Percentiles rank a stretch among this genome's conserved stretches.
Evolutionary conservation across 2,113 vertebrate genomes (phyloP).

Genomic region (Lampris incognitus): DNA sequence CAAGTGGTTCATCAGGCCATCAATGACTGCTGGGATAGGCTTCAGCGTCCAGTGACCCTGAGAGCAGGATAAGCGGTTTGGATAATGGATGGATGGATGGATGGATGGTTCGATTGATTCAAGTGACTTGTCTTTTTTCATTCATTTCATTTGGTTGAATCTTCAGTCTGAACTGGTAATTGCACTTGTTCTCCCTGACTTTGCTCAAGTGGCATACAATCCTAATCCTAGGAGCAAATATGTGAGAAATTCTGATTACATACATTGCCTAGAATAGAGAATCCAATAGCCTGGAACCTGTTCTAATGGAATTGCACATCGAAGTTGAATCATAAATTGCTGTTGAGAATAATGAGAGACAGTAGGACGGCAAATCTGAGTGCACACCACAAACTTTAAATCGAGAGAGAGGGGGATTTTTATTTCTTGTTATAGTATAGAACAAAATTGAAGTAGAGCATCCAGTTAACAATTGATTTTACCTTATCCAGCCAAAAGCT

Average conservation of each 20-base stretch:
- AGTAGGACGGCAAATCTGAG: no score
- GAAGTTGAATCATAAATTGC: no score
- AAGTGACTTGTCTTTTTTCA: neutral
- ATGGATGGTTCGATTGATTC: neutral
- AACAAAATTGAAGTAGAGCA: neutral
- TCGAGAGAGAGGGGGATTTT: neutral
- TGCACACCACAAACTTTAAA: no score
- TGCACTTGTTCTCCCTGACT: neutral
- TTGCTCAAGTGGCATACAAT: neutral
- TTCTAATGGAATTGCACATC: neutral
- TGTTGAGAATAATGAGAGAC: no score
- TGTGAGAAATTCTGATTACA: neutral
- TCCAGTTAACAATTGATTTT: neutral
- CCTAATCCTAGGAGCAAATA: neutral
- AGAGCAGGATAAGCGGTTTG: no score
- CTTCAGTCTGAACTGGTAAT: neutral
- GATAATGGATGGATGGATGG: no score
- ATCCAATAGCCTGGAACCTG: no score
- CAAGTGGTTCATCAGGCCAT: no score
- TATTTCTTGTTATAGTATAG: neutral
- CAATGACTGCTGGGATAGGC: no score
- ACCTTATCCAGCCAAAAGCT: slow-evolving; percentile 5
- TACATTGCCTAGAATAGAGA: no score
- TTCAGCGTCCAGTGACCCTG: no score
- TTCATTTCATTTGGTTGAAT: neutral